Base-by-base conservation (phyloP, 2,113 vertebrate species). In the Corydoras maculifer region DNA sequence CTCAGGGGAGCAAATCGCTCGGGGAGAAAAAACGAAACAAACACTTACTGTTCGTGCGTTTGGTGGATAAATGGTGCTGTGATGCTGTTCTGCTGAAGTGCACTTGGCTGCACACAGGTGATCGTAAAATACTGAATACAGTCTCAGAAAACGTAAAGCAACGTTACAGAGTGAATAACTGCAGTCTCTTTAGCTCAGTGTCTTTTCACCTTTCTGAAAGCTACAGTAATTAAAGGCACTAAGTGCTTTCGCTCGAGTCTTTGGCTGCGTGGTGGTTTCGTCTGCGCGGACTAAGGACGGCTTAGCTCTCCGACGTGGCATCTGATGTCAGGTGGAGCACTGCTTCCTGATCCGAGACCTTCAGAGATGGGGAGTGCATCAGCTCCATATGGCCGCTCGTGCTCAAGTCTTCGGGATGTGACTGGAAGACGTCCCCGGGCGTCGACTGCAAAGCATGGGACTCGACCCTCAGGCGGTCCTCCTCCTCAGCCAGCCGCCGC, bases 401-500 rank as follows among this genome's bases (percentile, higher is more conserved):
- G 3, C 76, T 77, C 1, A 81, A 58, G 8, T 85, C 83, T 74
- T 90, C 78, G 25, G 88, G 82, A 30, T 92, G 87, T 18, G 83
- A 83, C 61, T 78, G 81, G 60, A 84, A 70, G 8, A 63, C 70
- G 18, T 84, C 80, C 15, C 32, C 18, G 2, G 18, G 18, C 18
- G 18, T 25, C 18, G 18, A 25, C 18, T 1, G 18, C 18, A 25
- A 25, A 25, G 18, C 18, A 25, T 25, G 18, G 18, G 18, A 25
- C 18, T 2, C 78, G 69, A 65, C 54, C 65, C 59, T 83, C 80
- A 77, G 78, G 68, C 35, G 73, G 70, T 91, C 87, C 49, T 88
- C 86, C 68, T 92, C 89, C 79, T 84, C 91, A 81, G 92, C 79
- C 75, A 92, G 78, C 73, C 95, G 79, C 31, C 91, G 91, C 83